Conservation (phyloP, 2,888 invertebrate genomes). For the Liopterus haemorrhoidalis region DNA sequence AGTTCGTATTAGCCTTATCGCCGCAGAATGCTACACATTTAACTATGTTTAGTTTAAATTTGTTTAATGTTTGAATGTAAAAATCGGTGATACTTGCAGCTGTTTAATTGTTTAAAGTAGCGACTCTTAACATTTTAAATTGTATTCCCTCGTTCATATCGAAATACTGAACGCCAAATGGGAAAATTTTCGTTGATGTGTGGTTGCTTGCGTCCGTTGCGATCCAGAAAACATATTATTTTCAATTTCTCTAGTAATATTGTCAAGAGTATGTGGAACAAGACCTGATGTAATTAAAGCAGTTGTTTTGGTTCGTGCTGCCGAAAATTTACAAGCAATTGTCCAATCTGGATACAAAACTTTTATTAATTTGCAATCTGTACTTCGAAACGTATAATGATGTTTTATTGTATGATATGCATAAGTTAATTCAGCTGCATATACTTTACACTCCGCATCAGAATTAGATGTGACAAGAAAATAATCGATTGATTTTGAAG, state of each 20-base stretch:
- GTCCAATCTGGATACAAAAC: background rate
- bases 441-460: constrained; percentile 10
- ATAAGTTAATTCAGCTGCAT: constrained; percentile 13
- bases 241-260: constrained; percentile 19
- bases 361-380: constrained; percentile 5
- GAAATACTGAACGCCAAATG: constrained; percentile 34
- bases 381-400: background rate
- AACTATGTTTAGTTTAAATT: constrained; percentile 23
- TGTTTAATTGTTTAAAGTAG: constrained; percentile 31
- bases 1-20: constrained; percentile 38
- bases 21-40: constrained; percentile 35
- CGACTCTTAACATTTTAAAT: constrained; percentile 29
- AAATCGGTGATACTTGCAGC: constrained; percentile 31
- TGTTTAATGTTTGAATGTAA: constrained; percentile 27
- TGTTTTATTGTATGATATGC: constrained; percentile 5
- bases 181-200: constrained; percentile 31
- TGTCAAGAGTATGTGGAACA: background rate
- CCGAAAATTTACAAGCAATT: constrained; percentile 1
- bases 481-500: constrained; percentile 9
- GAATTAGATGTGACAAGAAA: constrained; percentile 10
- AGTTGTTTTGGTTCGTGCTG: constrained; percentile 1
- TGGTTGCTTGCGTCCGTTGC: constrained; percentile 35
- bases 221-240: constrained; percentile 27
- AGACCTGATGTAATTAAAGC: background rate
- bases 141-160: constrained; percentile 31